phyloP scores from a whole-genome alignment of 2,888 invertebrate genomes.

The Apeira syringaria region DNA sequence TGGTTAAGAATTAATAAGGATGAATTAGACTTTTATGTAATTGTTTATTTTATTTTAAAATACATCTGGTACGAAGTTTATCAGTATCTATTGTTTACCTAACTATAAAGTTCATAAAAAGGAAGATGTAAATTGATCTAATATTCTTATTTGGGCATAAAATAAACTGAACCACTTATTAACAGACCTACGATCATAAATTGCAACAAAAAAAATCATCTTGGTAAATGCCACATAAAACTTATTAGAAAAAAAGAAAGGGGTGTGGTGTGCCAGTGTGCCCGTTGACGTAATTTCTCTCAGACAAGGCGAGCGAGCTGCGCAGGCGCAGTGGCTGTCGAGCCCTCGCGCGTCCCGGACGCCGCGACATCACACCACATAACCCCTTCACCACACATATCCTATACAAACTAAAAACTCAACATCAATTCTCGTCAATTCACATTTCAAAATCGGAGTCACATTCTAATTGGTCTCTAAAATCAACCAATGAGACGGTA shows the following conservation, averaged over 20 bases:
- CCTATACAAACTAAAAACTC: too few species aligned
- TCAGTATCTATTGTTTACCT: too few species aligned
- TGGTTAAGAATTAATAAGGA: too few species aligned
- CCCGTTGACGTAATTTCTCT: constrained; percentile 71
- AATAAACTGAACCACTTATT: constrained; percentile 25
- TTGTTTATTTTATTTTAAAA: too few species aligned
- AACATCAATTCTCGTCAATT: constrained; percentile 19
- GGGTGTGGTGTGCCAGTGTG: constrained; percentile 67
- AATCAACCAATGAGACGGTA: constrained; percentile 24
- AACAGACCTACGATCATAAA: constrained; percentile 31
- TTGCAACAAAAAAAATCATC: constrained; percentile 47
- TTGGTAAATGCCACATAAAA: constrained; percentile 75
- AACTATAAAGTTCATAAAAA: too few species aligned
- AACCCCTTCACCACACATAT: constrained; percentile 18
- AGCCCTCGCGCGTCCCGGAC: constrained; percentile 71
- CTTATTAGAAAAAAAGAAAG: constrained; percentile 80
- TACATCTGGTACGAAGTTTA: too few species aligned
- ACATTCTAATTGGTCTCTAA: constrained; percentile 30
- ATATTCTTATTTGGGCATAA: too few species aligned
- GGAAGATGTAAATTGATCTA: too few species aligned
- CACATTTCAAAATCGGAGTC: constrained; percentile 26
- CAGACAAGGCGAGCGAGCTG: constrained; percentile 51
- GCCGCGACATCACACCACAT: constrained; percentile 43
- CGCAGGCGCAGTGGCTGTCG: constrained; percentile 62
- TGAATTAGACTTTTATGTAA: too few species aligned